These are phyloP conservation scores for Dione vanillae DNA, from an alignment of 2,888 invertebrate species.

Conservation along the genomic window DNA sequence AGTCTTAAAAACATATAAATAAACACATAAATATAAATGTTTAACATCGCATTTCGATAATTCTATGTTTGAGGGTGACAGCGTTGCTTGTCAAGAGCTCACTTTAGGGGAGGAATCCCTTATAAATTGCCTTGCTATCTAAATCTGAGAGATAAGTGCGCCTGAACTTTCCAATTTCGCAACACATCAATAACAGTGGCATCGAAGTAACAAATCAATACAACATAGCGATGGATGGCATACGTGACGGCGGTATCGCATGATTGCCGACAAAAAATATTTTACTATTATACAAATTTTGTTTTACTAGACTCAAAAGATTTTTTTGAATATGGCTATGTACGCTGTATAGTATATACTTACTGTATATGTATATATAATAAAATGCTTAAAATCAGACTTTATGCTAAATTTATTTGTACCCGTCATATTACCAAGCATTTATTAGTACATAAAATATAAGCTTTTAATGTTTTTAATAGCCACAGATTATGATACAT, in stretches of 20 bases:
- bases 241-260: slow-evolving; percentile 30
- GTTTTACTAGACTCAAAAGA: neutral
- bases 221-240: slow-evolving; percentile 46
- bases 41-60: slow-evolving; percentile 37
- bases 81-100: slow-evolving; percentile 64
- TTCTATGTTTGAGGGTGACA: slow-evolving; percentile 43
- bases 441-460: no score
- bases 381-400: no score
- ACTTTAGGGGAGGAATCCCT: slow-evolving; percentile 76
- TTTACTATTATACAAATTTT: neutral
- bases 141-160: slow-evolving; percentile 82
- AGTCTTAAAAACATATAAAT: neutral
- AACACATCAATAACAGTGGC: slow-evolving; percentile 84
- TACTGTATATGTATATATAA: no score
- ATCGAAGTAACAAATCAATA: slow-evolving; percentile 76
- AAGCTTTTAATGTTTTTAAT: no score
- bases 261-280: slow-evolving; percentile 29
- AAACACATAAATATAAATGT: slow-evolving; percentile 23
- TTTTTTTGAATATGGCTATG: no score
- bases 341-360: no score
- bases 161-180: slow-evolving; percentile 83
- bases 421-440: no score
- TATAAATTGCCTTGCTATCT: slow-evolving; percentile 83
- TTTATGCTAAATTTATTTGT: no score
- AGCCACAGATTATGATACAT: no score